Evolutionary conservation across 2,888 invertebrate species (phyloP).

Genomic region (Drosophila mimetica): DNA sequence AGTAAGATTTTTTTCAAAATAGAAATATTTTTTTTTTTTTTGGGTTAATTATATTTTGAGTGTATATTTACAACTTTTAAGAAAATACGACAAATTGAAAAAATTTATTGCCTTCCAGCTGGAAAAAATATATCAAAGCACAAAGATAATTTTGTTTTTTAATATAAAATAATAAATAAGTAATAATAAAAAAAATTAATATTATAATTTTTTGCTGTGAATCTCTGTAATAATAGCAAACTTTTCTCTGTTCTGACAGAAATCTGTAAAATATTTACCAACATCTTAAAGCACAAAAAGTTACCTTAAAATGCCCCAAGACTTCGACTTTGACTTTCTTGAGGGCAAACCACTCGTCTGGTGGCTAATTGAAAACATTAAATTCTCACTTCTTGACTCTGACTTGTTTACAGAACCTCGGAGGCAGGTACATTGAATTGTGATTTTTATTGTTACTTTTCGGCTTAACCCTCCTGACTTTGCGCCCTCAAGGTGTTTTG

Average conservation of each 20-base stretch:
- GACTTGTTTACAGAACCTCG: constrained; percentile 16
- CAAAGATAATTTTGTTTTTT: no score
- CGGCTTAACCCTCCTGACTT: constrained; percentile 33
- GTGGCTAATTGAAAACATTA: constrained; percentile 43
- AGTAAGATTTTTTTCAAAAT: no score
- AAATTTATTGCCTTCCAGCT: no score
- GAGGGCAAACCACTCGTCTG: constrained; percentile 3
- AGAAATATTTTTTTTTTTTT: no score
- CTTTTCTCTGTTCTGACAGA: background rate
- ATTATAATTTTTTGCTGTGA: no score
- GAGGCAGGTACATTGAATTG: constrained; percentile 15
- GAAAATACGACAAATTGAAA: no score
- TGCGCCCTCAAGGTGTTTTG: constrained; percentile 38
- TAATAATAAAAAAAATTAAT: no score
- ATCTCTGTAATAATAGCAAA: no score
- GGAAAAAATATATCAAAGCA: no score
- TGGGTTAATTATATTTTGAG: no score
- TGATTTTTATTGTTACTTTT: constrained; percentile 47
- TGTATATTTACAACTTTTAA: no score
- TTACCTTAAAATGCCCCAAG: background rate
- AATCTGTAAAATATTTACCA: background rate
- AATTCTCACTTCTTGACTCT: constrained; percentile 24
- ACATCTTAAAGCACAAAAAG: background rate
- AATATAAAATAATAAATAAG: no score
- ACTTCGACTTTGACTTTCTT: constrained; percentile 2